Percentiles rank a stretch among this genome's conserved stretches.
These are phyloP conservation scores for Lepetodrilus schrolli DNA, from an alignment of 2,888 invertebrate species.

Conservation along the genomic window DNA sequence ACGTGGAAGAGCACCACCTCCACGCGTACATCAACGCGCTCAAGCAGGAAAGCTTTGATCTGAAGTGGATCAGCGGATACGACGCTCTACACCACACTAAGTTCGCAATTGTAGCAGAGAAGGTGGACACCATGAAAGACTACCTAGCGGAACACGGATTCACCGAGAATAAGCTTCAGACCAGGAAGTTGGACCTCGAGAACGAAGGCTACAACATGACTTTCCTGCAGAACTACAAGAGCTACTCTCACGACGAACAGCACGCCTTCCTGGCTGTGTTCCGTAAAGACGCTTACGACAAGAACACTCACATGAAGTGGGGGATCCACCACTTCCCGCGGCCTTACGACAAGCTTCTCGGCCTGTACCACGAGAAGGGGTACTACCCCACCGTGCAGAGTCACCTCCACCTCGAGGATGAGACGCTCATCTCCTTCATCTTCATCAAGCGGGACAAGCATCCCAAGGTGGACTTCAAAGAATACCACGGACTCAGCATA, in stretches of 20 bases:
- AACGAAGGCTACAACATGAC: slow-evolving; percentile 63
- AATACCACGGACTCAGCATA: slow-evolving; percentile 56
- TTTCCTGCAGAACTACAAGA: slow-evolving; percentile 66
- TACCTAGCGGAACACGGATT: slow-evolving; percentile 59
- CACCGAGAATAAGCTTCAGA: slow-evolving; percentile 51
- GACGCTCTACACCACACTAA: slow-evolving; percentile 49
- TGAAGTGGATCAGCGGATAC: slow-evolving; percentile 67
- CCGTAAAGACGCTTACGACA: slow-evolving; percentile 53
- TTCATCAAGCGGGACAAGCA: slow-evolving; percentile 52
- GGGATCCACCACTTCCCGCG: slow-evolving; percentile 63
- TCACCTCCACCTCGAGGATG: slow-evolving; percentile 53
- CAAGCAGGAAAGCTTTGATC: slow-evolving; percentile 54
- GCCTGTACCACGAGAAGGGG: slow-evolving; percentile 62
- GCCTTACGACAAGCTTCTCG: slow-evolving; percentile 62
- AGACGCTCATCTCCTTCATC: slow-evolving; percentile 64
- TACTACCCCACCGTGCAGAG: slow-evolving; percentile 65
- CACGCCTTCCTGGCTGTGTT: slow-evolving; percentile 62
- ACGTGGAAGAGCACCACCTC: slow-evolving; percentile 65
- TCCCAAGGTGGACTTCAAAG: slow-evolving; percentile 51
- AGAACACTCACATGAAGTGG: slow-evolving; percentile 58
- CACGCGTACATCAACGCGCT: slow-evolving; percentile 63
- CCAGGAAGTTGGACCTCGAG: slow-evolving; percentile 55
- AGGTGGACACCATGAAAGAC: slow-evolving; percentile 38
- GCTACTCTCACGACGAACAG: slow-evolving; percentile 55
- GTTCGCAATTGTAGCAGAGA: slow-evolving; percentile 59